Percentiles rank a stretch among this genome's conserved stretches.
Conservation (phyloP, 2,113 vertebrate species). For the Rhodinocichla rosea region DNA sequence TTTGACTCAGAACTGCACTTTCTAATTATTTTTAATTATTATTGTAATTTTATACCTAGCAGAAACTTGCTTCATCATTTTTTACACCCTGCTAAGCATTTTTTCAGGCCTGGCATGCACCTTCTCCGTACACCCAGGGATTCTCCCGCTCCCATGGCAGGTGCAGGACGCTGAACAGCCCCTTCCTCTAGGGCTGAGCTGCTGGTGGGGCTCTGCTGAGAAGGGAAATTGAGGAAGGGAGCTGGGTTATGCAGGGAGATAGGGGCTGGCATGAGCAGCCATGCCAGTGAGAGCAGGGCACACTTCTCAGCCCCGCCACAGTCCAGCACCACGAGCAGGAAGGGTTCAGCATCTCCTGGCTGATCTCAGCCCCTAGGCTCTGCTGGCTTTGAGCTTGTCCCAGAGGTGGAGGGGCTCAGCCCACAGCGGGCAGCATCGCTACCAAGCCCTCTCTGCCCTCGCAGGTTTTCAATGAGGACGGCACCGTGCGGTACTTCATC, state of each 20-base stretch:
- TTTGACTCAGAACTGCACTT: background rate
- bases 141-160: fast-evolving
- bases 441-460: fast-evolving
- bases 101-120: background rate
- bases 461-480: constrained; percentile 94
- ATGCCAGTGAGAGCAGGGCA: background rate
- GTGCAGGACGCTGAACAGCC: background rate
- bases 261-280: background rate
- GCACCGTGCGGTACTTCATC: constrained; percentile 92
- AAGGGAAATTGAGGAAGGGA: background rate
- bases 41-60: background rate
- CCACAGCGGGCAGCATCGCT: fast-evolving
- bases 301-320: fast-evolving
- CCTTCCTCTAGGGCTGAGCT: background rate
- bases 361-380: background rate
- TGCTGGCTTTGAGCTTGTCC: background rate
- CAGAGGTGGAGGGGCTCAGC: background rate
- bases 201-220: background rate
- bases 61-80: background rate
- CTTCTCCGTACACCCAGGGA: background rate
- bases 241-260: background rate
- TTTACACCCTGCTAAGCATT: background rate
- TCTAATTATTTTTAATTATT: background rate
- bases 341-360: fast-evolving
- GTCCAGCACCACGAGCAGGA: background rate